Evolutionary conservation across 2,888 invertebrate species (phyloP), one percentile per base, ranked within the genome.

Genomic region (Harpalus rubripes): DNA sequence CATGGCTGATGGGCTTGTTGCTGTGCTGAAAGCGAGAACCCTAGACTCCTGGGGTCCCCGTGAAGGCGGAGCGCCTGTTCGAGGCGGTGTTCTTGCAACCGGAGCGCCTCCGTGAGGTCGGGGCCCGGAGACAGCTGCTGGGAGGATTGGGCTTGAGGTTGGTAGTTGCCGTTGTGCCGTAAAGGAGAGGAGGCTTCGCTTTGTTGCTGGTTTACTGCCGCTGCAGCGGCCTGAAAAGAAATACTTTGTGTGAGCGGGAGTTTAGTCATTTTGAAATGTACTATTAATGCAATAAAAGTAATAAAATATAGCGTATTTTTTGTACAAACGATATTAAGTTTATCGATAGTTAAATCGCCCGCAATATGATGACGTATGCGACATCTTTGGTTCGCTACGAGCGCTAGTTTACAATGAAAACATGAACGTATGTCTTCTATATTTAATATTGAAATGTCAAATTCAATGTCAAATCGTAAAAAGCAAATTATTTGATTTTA

Each of bases 31-130:
- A 96, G 91, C 88, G 96, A 95, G 90, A 96, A 96, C 72, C 96
- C 96, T 86, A 96, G 91, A 90, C 96, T 95, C 87, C 96, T 93
- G 1, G 96, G 96, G 89, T 96, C 96, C 87, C 94, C 94, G 90
- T 96, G 96, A 88, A 97, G 93, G 89, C 96, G 94, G 88, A 97
- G 91, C 52, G 96, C 96, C 88, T 97, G 96, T 89, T 96, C 96
- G 89, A 97, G 90, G 88, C 96, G 93, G 90, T 96, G 96, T 88
- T 96, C 96, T 86, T 91, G 91, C 88, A 95, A 91, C 90, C 95
- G 92, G 87, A 95, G 92, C 5, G 95, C 95, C 90, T 95, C 95
- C 15, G 95, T 94, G 87, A 96, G 91, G 89, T 96, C 95, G 1
- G 95, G 95, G 86, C 95, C 95, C 0, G 95, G 95, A 86, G 95